Conservation (phyloP, 64 coral and sea anemone genomes). For the Stichodactyla mertensii region DNA sequence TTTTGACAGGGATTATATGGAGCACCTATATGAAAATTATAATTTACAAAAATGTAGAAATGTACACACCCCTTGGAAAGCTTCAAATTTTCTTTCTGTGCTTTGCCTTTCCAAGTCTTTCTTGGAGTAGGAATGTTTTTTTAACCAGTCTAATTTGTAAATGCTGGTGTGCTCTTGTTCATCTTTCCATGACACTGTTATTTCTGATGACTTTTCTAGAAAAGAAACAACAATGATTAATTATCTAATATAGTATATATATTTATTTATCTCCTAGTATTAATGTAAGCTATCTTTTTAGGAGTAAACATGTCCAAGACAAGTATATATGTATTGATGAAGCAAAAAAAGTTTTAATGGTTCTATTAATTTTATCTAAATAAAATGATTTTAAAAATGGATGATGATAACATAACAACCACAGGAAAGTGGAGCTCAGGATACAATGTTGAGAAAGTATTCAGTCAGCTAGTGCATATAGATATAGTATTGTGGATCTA, state of each 20-base stretch:
- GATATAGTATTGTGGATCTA: too few relatives aligned
- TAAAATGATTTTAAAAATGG: too few relatives aligned
- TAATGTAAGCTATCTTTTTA: too few relatives aligned
- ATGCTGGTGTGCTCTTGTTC: conserved; percentile 24
- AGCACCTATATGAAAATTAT: background rate
- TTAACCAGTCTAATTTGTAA: conserved; percentile 31
- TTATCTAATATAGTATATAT: background rate
- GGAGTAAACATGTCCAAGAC: too few relatives aligned
- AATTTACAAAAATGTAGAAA: background rate
- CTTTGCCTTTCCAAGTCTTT: background rate
- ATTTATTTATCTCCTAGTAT: too few relatives aligned
- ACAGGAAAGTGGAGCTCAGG: too few relatives aligned
- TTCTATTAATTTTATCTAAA: too few relatives aligned
- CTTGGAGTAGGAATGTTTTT: conserved; percentile 33
- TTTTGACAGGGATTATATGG: background rate
- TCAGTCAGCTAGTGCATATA: too few relatives aligned
- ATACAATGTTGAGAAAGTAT: too few relatives aligned
- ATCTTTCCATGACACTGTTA: conserved; percentile 11
- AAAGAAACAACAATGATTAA: background rate
- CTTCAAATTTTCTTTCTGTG: background rate
- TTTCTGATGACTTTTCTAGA: background rate
- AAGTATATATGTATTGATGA: too few relatives aligned
- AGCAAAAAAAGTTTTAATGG: too few relatives aligned
- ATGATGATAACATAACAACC: too few relatives aligned
- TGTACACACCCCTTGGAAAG: conserved; percentile 3